Conservation (phyloP, 1,140 invertebrate species). For the Tetramorium alpestre region DNA sequence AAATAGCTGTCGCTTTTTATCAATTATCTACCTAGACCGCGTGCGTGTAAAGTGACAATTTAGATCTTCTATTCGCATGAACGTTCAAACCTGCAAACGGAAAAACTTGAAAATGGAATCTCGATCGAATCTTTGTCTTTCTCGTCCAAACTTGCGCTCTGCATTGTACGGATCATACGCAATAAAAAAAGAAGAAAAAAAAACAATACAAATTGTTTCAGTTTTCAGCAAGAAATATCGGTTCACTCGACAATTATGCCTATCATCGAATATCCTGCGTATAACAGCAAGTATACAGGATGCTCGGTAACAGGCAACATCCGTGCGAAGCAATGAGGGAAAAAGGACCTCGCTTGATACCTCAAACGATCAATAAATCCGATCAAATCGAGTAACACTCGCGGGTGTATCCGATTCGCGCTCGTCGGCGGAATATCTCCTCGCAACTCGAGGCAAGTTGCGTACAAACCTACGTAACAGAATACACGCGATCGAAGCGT, state of each 20-base stretch:
- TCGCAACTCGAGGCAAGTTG: slow-evolving; percentile 37
- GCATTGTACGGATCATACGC: neutral
- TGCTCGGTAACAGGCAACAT: neutral
- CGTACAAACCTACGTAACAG: slow-evolving; percentile 16
- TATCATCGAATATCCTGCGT: neutral
- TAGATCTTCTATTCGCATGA: neutral
- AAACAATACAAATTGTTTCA: neutral
- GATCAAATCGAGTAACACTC: slow-evolving; percentile 24
- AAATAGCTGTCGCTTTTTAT: neutral
- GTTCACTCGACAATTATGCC: neutral
- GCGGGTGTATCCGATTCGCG: slow-evolving; percentile 15
- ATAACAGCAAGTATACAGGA: neutral
- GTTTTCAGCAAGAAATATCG: slow-evolving; percentile 6
- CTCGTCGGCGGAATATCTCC: slow-evolving; percentile 34
- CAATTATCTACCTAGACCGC: slow-evolving; percentile 1
- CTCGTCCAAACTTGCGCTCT: neutral
- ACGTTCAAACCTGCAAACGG: neutral
- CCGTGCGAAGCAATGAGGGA: neutral
- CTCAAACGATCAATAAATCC: slow-evolving; percentile 20
- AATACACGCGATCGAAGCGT: slow-evolving; percentile 3
- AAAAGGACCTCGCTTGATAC: slow-evolving; percentile 15
- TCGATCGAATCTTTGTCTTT: neutral
- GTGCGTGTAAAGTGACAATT: slow-evolving; percentile 28
- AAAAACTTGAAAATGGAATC: neutral
- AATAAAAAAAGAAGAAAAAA: neutral